phyloP scores from a whole-genome alignment of 2,888 invertebrate species.

The Eristalis tenax region DNA sequence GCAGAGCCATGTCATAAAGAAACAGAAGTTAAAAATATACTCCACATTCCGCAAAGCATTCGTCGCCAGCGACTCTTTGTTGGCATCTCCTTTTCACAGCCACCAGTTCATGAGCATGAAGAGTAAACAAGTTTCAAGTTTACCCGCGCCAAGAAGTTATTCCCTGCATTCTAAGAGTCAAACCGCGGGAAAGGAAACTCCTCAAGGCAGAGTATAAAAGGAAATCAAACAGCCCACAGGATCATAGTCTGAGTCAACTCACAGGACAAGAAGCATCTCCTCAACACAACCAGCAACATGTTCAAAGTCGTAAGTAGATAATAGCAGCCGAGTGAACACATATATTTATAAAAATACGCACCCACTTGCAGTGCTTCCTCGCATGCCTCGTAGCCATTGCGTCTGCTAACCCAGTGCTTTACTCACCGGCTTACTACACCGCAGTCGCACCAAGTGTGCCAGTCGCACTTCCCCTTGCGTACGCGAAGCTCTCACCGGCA shows the following conservation, averaged over 20 bases:
- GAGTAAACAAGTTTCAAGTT: conserved; percentile 45
- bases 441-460: conserved; percentile 51
- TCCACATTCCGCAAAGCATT: background rate
- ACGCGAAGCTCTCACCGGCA: conserved; percentile 73
- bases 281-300: conserved; percentile 39
- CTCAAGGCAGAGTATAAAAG: conserved; percentile 30
- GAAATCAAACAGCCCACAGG: conserved; percentile 29
- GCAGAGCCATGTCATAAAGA: background rate
- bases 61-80: conserved; percentile 22
- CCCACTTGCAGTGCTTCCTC: conserved; percentile 73
- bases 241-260: conserved; percentile 48
- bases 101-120: background rate
- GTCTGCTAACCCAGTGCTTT: conserved; percentile 74
- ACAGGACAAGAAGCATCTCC: conserved; percentile 44
- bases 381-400: conserved; percentile 74
- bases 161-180: conserved; percentile 1
- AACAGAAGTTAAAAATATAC: background rate
- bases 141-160: background rate
- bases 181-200: background rate
- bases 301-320: conserved; percentile 62
- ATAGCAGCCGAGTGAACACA: background rate
- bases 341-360: background rate
- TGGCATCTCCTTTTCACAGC: background rate
- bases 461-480: conserved; percentile 73
- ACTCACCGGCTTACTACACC: conserved; percentile 75